Conservation (phyloP, 2,113 vertebrate species). For the Urocitellus parryii region DNA sequence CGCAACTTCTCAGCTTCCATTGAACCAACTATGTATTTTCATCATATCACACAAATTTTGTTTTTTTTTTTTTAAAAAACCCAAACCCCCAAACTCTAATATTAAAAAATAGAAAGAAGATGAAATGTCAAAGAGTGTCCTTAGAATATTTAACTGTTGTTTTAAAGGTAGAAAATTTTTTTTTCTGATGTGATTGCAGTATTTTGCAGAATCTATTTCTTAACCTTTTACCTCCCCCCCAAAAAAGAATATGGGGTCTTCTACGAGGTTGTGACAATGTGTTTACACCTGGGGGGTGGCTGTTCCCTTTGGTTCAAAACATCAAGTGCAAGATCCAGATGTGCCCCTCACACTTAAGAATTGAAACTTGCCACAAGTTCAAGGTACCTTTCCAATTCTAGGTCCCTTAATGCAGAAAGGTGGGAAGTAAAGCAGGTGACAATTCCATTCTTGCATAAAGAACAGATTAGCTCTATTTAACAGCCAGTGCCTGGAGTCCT, state of each 20-base stretch:
- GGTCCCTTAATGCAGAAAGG: neutral
- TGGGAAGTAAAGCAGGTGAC: neutral
- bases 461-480: neutral
- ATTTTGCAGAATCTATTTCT: neutral
- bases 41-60: neutral
- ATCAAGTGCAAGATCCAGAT: neutral
- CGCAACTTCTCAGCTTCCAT: neutral
- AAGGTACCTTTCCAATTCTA: neutral
- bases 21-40: neutral
- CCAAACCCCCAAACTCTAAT: too few species aligned
- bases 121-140: neutral
- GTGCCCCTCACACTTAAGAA: neutral
- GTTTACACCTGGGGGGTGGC: neutral
- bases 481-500: neutral
- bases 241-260: neutral
- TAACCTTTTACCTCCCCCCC: neutral
- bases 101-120: neutral
- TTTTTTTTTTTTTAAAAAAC: too few species aligned
- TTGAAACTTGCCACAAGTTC: neutral
- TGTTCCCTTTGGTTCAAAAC: neutral
- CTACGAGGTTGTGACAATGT: too few species aligned
- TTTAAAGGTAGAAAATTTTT: rapidly evolving
- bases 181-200: neutral
- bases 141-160: neutral
- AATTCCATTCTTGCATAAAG: neutral